Evolutionary conservation across 2,888 invertebrate genomes (phyloP), one percentile per base, ranked within the genome.

Genomic region (Anaspis maculata): DNA sequence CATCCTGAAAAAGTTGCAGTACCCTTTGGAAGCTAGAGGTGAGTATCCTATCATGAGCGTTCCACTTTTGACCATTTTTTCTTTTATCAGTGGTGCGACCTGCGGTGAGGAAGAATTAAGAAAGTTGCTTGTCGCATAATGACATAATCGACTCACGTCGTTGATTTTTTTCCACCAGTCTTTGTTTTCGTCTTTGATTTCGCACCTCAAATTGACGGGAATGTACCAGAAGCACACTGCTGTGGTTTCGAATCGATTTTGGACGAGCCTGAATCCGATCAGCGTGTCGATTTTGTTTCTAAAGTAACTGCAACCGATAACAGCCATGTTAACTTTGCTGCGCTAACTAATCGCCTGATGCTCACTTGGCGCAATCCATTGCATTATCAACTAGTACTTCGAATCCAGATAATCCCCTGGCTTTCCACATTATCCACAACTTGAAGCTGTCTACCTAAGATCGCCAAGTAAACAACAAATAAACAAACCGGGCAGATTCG

Each of bases 201-300:
- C n/a, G n/a, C n/a, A n/a, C 19, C 71, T 57, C 49, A 77, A 66
- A n/a, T 61, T 64, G 22, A 49, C 65, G 1, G 82, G 75, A 36
- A 90, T 75, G 59, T 82, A 92, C 91, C 91, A 92, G 63, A 92
- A 94, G 61, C 90, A 91, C 1, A 94, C 76, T 56, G 89, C 91
- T 12, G 86, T 82, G 41, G 83, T 85, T 47, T 89, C 80, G 59
- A 74, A 71, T 12, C 66, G 57, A 40, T 78, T 59, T 16, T 73
- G 59, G 1, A 85, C 79, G 13, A 82, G 62, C 32, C 76, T 67
- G 55, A 82, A 86, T 0, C 78, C 76, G 0, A 67, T 58, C 13
- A 71, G 66, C 1, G 50, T 46, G 1, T 64, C 59, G 1, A 84
- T 66, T 27, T 70, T 64, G 2, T 71, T 54, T 22, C 64, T 56